Conservation (phyloP, 2,888 invertebrate genomes). For the Xestia sexstrigata region DNA sequence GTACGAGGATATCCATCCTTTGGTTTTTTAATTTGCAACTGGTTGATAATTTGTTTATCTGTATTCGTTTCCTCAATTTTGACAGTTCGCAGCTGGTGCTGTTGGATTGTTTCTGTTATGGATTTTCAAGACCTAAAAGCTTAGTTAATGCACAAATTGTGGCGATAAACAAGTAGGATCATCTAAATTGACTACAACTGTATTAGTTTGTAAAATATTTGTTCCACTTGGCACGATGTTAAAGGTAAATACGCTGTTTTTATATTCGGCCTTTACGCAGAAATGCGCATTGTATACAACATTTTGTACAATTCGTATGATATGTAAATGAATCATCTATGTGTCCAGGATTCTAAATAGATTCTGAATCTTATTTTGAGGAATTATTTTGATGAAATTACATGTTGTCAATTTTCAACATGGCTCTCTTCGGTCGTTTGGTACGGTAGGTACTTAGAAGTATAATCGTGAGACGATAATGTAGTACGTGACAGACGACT, state of each 20-base stretch:
- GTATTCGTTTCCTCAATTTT: conserved; percentile 71
- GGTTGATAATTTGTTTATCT: conserved; percentile 62
- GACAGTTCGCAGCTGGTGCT: conserved; percentile 89
- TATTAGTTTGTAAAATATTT: conserved; percentile 40
- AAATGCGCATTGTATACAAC: conserved; percentile 62
- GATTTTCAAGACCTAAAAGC: conserved; percentile 76
- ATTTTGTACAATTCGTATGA: conserved; percentile 51
- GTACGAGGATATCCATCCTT: conserved; percentile 30
- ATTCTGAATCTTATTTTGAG: conserved; percentile 44
- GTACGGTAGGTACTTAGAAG: conserved; percentile 69
- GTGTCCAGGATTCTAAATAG: conserved; percentile 30
- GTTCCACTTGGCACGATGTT: conserved; percentile 73
- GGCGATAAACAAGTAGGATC: conserved; percentile 52
- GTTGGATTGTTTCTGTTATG: conserved; percentile 81
- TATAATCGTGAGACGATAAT: conserved; percentile 66
- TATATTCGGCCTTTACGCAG: conserved; percentile 51
- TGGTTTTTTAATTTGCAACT: conserved; percentile 63
- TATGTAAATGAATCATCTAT: conserved; percentile 39
- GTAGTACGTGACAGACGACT: conserved; percentile 60
- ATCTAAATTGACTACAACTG: conserved; percentile 55
- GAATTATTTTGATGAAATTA: conserved; percentile 63
- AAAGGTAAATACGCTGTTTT: conserved; percentile 75
- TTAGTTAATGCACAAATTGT: conserved; percentile 64
- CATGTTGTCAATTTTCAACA: conserved; percentile 84
- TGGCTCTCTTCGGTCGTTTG: conserved; percentile 80